phyloP scores from a whole-genome alignment of 1,140 invertebrate genomes.

The Camponotus floridanus region DNA sequence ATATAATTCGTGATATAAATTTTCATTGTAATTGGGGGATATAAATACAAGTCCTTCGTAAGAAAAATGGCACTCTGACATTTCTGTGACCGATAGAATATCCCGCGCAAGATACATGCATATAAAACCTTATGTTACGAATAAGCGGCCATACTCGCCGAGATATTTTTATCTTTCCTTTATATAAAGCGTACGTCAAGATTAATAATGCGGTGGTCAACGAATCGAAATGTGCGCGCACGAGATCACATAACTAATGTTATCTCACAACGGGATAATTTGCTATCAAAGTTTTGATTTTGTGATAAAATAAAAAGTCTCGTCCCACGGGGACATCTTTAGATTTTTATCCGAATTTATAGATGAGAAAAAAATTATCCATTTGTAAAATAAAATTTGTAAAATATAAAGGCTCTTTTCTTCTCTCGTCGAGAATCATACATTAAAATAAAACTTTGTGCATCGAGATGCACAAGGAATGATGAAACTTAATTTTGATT shows the following conservation, averaged over 20 bases:
- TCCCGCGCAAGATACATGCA: constrained; percentile 15
- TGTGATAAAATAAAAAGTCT: background rate
- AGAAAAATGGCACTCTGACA: constrained; percentile 14
- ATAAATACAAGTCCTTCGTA: background rate
- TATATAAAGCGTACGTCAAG: constrained; percentile 31
- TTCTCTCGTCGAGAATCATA: background rate
- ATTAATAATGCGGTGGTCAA: constrained; percentile 33
- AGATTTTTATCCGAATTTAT: constrained; percentile 1
- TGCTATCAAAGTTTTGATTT: background rate
- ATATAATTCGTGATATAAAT: background rate
- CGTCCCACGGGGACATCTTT: background rate
- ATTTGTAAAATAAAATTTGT: background rate
- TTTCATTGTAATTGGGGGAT: background rate
- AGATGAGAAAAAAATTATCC: background rate
- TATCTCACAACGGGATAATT: constrained; percentile 14
- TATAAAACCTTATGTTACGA: constrained; percentile 31
- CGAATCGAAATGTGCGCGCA: constrained; percentile 36
- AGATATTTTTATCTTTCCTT: constrained; percentile 64
- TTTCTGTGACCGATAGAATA: constrained; percentile 36
- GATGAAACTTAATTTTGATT: background rate
- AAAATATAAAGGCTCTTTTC: background rate
- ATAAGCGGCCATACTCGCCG: constrained; percentile 7
- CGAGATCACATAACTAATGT: background rate
- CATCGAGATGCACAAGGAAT: background rate
- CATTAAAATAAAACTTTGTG: background rate